A percentile compares a stretch with the other conserved stretches of the same genome.
Evolutionary conservation across 2,888 invertebrate species (phyloP).

Genomic region (Acronicta aceris): DNA sequence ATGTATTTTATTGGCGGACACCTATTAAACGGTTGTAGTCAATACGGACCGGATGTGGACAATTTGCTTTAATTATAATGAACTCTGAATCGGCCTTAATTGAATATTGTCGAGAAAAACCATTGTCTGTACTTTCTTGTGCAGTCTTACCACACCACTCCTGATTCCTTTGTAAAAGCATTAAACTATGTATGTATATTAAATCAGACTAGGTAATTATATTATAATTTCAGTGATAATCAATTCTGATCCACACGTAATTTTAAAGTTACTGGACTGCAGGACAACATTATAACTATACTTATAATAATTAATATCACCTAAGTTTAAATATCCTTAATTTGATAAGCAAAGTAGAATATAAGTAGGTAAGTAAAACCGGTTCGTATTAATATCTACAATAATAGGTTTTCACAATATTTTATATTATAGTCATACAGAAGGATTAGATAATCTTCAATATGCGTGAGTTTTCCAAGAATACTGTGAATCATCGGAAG

Average conservation of each 20-base stretch:
- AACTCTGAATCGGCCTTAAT: constrained; percentile 65
- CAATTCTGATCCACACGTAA: too few species aligned
- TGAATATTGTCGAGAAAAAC: constrained; percentile 51
- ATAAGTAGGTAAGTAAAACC: constrained; percentile 20
- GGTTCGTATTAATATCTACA: constrained; percentile 28
- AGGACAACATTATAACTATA: too few species aligned
- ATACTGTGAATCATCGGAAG: constrained; percentile 58
- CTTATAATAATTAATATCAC: too few species aligned
- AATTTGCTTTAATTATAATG: constrained; percentile 84
- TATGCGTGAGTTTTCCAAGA: constrained; percentile 47
- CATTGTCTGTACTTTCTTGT: constrained; percentile 40
- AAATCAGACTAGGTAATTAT: too few species aligned
- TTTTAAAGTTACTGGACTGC: too few species aligned
- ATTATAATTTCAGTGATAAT: too few species aligned
- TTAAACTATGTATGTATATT: too few species aligned
- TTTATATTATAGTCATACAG: constrained; percentile 29
- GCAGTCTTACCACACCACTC: background rate
- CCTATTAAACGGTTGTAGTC: constrained; percentile 79
- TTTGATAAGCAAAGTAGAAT: constrained; percentile 1
- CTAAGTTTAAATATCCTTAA: too few species aligned
- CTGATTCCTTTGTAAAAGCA: too few species aligned
- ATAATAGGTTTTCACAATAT: background rate
- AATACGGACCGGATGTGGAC: constrained; percentile 84
- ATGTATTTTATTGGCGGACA: constrained; percentile 83
- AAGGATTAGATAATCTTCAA: constrained; percentile 54